phyloP scores from a whole-genome alignment of 1,140 invertebrate species.

The Drosophila eugracilis region DNA sequence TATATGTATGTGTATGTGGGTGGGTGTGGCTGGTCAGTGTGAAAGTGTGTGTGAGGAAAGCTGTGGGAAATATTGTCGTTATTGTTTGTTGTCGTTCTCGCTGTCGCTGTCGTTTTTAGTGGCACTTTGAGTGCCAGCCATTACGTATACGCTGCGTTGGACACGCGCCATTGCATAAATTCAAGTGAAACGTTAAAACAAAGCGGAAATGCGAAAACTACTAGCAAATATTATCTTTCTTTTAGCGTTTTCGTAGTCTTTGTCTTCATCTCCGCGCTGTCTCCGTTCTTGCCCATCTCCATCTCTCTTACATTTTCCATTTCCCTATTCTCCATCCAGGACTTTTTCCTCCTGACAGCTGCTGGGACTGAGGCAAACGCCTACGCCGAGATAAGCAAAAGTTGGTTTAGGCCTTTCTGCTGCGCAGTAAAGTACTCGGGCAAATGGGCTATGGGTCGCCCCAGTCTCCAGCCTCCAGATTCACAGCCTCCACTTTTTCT shows the following conservation, averaged over 20 bases:
- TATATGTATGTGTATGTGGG: slow-evolving; percentile 16
- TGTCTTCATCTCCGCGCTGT: slow-evolving; percentile 49
- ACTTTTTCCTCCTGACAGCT: slow-evolving; percentile 36
- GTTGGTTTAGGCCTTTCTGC: slow-evolving; percentile 63
- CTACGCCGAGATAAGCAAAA: slow-evolving; percentile 66
- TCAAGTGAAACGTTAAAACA: slow-evolving; percentile 82
- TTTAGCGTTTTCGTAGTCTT: slow-evolving; percentile 48
- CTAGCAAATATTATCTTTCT: slow-evolving; percentile 74
- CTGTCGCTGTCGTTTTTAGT: slow-evolving; percentile 65
- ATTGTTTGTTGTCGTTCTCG: slow-evolving; percentile 67
- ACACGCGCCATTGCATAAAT: slow-evolving; percentile 81
- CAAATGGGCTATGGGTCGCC: slow-evolving; percentile 26
- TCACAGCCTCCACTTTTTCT: background rate
- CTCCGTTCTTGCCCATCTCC: slow-evolving; percentile 1
- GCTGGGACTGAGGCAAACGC: slow-evolving; percentile 48
- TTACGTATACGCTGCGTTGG: slow-evolving; percentile 81
- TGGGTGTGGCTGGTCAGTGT: slow-evolving; percentile 60
- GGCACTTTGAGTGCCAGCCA: slow-evolving; percentile 73
- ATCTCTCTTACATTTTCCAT: background rate
- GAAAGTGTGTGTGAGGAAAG: slow-evolving; percentile 43
- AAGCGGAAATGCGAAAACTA: slow-evolving; percentile 78
- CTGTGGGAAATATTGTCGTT: slow-evolving; percentile 77
- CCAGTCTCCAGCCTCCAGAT: slow-evolving; percentile 6
- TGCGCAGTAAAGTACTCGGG: slow-evolving; percentile 55
- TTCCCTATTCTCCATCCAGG: slow-evolving; percentile 5